Evolutionary conservation across 2,113 vertebrate species (phyloP).

Genomic region (Oryzias javanicus): DNA sequence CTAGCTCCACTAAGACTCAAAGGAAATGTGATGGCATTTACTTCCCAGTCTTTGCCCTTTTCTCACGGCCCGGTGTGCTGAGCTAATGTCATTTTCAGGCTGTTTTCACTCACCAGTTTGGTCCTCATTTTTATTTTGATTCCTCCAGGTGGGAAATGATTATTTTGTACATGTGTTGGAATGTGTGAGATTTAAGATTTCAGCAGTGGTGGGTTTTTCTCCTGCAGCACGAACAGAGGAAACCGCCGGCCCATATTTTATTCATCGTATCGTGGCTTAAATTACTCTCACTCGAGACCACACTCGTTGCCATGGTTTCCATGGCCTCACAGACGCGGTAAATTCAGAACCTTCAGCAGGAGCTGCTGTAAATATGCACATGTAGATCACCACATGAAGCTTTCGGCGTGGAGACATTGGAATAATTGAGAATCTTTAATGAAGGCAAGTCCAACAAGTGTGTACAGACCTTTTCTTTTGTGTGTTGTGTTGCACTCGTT

Average conservation of each 20-base stretch:
- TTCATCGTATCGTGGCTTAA: slow-evolving; percentile 51
- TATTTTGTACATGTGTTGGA: slow-evolving; percentile 41
- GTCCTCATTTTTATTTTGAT: slow-evolving; percentile 55
- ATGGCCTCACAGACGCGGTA: slow-evolving; percentile 29
- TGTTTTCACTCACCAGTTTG: slow-evolving; percentile 46
- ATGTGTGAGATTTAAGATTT: slow-evolving; percentile 17
- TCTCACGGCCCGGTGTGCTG: slow-evolving; percentile 40
- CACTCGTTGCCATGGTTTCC: slow-evolving; percentile 38
- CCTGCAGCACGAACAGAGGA: slow-evolving; percentile 55
- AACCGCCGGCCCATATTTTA: slow-evolving; percentile 40
- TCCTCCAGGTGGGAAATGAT: slow-evolving; percentile 45
- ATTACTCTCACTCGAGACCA: slow-evolving; percentile 29
- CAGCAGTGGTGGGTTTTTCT: slow-evolving; percentile 38
- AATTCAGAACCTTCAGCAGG: slow-evolving; percentile 15
- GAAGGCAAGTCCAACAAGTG: slow-evolving; percentile 19
- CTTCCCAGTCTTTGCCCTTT: slow-evolving; percentile 43
- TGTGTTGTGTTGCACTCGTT: slow-evolving; percentile 31
- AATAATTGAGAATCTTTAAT: slow-evolving; percentile 22
- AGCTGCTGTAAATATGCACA: slow-evolving; percentile 25
- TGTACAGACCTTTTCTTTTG: slow-evolving; percentile 22
- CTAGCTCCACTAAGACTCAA: slow-evolving; percentile 66
- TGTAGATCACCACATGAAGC: slow-evolving; percentile 28
- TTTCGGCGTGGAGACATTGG: slow-evolving; percentile 35
- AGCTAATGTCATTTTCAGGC: slow-evolving; percentile 33
- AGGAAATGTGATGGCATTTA: slow-evolving; percentile 50